phyloP scores from a whole-genome alignment of 2,113 vertebrate species.

The Xenus cinereus region DNA sequence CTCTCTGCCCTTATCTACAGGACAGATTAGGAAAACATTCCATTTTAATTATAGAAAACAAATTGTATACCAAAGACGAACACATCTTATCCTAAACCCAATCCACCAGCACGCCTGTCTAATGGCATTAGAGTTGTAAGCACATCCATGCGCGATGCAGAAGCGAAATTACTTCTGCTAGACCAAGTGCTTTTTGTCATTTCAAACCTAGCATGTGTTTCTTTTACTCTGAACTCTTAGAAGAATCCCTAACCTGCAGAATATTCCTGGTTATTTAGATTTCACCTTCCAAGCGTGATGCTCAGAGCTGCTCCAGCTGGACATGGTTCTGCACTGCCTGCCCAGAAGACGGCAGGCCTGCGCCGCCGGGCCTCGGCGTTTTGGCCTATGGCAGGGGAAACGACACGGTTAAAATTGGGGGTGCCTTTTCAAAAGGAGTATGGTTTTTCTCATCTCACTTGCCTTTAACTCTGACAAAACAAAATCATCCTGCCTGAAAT shows the following conservation, averaged over 20 bases:
- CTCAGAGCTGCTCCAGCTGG: background rate
- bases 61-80: background rate
- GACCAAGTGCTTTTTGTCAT: background rate
- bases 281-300: background rate
- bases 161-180: background rate
- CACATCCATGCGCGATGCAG: background rate
- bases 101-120: background rate
- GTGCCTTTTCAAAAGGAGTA: background rate
- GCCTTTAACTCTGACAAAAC: background rate
- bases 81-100: background rate
- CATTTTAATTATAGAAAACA: background rate
- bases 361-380: fast-evolving
- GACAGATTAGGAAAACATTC: background rate
- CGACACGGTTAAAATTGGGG: background rate
- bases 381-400: background rate
- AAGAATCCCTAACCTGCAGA: background rate
- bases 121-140: background rate
- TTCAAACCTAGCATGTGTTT: background rate
- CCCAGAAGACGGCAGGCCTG: background rate
- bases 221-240: background rate
- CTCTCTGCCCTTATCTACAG: background rate
- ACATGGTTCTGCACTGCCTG: background rate
- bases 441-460: background rate
- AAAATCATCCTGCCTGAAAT: background rate
- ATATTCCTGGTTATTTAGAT: background rate